A percentile compares a stretch with the other conserved stretches of the same genome.
phyloP scores from a whole-genome alignment of 2,888 invertebrate species.

The Eustalomyia histrio region DNA sequence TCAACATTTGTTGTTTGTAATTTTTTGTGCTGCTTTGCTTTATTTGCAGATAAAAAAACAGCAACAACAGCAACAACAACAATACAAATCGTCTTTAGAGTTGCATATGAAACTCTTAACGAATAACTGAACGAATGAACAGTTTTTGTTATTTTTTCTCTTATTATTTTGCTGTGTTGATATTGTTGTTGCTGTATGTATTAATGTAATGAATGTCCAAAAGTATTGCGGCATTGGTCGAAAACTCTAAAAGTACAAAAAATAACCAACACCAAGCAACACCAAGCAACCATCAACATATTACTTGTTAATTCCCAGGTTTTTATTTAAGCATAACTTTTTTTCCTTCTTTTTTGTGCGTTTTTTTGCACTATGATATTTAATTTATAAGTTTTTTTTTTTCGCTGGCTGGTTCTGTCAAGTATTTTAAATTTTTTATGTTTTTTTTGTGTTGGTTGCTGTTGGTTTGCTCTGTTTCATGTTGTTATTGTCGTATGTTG shows the following conservation, averaged over 20 bases:
- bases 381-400: conserved; percentile 32
- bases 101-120: conserved; percentile 40
- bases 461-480: conserved; percentile 25
- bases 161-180: conserved; percentile 1
- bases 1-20: conserved; percentile 23
- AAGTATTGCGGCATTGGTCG: conserved; percentile 37
- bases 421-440: conserved; percentile 40
- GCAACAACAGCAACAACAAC: background rate
- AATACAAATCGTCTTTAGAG: conserved; percentile 22
- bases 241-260: conserved; percentile 15
- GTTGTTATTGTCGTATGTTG: conserved; percentile 10
- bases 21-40: conserved; percentile 8
- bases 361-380: conserved; percentile 28
- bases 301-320: conserved; percentile 49
- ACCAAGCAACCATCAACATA: conserved; percentile 4
- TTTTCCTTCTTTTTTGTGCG: conserved; percentile 43
- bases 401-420: conserved; percentile 41
- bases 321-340: conserved; percentile 27
- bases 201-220: conserved; percentile 57
- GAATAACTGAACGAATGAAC: conserved; percentile 39
- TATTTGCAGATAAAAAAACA: conserved; percentile 37
- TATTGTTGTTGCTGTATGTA: conserved; percentile 17
- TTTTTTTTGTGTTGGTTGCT: conserved; percentile 18
- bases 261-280: background rate
- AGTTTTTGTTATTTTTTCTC: conserved; percentile 27